These are phyloP conservation scores for Plagodis pulveraria DNA, from an alignment of 2,888 invertebrate species.

Conservation along the genomic window DNA sequence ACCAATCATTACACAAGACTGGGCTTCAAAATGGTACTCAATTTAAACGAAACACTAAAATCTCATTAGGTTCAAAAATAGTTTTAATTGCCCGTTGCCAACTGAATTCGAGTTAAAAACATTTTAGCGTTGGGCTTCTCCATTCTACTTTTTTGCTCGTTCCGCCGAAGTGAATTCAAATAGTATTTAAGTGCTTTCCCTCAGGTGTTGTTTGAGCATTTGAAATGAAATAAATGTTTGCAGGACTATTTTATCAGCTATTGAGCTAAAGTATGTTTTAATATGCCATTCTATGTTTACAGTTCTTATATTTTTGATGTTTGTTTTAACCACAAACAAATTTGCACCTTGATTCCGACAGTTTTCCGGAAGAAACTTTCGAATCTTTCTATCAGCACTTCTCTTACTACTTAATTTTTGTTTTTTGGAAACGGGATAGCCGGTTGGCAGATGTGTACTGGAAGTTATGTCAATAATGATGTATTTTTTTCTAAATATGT, in stretches of 20 bases:
- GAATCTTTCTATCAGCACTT: no score
- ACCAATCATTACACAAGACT: no score
- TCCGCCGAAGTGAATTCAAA: background rate
- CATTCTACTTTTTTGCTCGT: background rate
- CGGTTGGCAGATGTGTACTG: no score
- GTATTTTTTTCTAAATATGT: no score
- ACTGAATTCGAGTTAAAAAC: constrained; percentile 6
- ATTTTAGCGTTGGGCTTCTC: constrained; percentile 1
- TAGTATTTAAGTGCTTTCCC: constrained; percentile 9
- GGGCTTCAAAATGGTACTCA: constrained; percentile 1
- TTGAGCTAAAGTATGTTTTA: background rate
- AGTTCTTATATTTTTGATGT: no score
- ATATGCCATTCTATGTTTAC: no score
- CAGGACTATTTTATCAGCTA: background rate
- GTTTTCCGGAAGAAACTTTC: no score
- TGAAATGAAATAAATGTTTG: background rate
- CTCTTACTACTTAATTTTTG: no score
- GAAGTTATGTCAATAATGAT: no score
- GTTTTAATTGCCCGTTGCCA: constrained; percentile 10
- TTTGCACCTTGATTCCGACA: no score
- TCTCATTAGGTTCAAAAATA: constrained; percentile 16
- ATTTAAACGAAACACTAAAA: constrained; percentile 12
- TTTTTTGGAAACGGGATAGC: no score
- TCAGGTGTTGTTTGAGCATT: constrained; percentile 4
- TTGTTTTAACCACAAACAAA: no score